Base-by-base conservation (phyloP, 2,797 vertebrate genomes). In the Argyrosomus regius region DNA sequence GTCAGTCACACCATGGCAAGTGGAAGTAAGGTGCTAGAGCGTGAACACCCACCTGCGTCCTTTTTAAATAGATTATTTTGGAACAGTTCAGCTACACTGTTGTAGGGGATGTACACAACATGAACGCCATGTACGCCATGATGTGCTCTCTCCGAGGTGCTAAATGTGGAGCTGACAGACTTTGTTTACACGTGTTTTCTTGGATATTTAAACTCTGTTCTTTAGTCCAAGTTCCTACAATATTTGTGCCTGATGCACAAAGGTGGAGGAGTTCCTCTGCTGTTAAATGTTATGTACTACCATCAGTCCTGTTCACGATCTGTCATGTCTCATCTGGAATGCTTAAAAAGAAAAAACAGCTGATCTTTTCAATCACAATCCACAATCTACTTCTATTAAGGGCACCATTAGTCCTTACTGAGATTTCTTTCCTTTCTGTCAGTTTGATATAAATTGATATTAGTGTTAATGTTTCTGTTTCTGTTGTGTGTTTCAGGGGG, bases 401-500 rank as follows among this genome's bases (percentile, higher is more conserved):
- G 22, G 5, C 14, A 53, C 13, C 28, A 2, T 14, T 16, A 22
- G 20, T 53, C 35, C 7, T n/a, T 1, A 8, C 39, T 16, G 22
- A 4, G n/a, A 50, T 39, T 17, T 41, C 9, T 11, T 64, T 26
- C 18, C 11, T 41, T 43, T 43, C 20, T 26, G 0, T 53, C 17
- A 24, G 35, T 26, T 57, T 43, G 3, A 43, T 22, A 35, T 53
- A 45, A 45, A 45, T 13, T 14, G 12, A 45, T 45, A 14, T 1
- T 4, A 1, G 11, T 45, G 4, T 5, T 13, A 3, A 2, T 49
- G 31, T 54, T 0, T 18, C 1, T 31, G 14, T 69, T 4, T 46
- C 24, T 0, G 4, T 49, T 73, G 3, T 28, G 62, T 73, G 50
- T 68, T 88, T 48, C 92, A 99, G 97, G 98, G 97, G 70, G 98